These are phyloP conservation scores for Paratrypauchen microcephalus DNA, from an alignment of 2,797 vertebrate genomes.

Conservation along the genomic window DNA sequence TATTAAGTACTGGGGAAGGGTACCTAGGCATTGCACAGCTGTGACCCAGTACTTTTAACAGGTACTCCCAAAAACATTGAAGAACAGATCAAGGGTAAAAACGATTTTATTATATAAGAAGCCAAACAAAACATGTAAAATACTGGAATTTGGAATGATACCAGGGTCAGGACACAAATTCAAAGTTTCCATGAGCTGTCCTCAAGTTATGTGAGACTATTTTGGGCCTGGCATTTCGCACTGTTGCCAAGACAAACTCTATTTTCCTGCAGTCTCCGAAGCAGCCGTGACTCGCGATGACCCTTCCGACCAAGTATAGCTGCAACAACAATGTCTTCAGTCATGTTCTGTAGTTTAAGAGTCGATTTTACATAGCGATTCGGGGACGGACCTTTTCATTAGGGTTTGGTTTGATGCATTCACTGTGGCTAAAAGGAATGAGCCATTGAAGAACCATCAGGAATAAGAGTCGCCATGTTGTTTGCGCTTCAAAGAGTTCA, in stretches of 20 bases:
- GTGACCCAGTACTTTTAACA: background rate
- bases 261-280: background rate
- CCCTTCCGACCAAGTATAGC: background rate
- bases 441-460: conserved; percentile 38
- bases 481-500: conserved; percentile 58
- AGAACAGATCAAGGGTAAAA: background rate
- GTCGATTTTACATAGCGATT: background rate
- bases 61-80: background rate
- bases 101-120: no score
- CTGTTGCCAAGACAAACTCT: conserved; percentile 1
- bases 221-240: conserved; percentile 3
- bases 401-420: conserved; percentile 17
- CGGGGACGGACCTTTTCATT: conserved; percentile 5
- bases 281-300: conserved; percentile 4
- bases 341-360: background rate
- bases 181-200: conserved; percentile 9
- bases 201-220: conserved; percentile 6
- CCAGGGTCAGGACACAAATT: background rate
- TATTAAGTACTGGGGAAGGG: background rate
- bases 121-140: background rate
- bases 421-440: conserved; percentile 51
- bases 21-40: background rate
- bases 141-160: background rate
- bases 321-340: background rate
- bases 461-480: conserved; percentile 49